These are phyloP conservation scores for Sycophaga agraensis DNA, from an alignment of 1,140 invertebrate species.

Conservation along the genomic window DNA sequence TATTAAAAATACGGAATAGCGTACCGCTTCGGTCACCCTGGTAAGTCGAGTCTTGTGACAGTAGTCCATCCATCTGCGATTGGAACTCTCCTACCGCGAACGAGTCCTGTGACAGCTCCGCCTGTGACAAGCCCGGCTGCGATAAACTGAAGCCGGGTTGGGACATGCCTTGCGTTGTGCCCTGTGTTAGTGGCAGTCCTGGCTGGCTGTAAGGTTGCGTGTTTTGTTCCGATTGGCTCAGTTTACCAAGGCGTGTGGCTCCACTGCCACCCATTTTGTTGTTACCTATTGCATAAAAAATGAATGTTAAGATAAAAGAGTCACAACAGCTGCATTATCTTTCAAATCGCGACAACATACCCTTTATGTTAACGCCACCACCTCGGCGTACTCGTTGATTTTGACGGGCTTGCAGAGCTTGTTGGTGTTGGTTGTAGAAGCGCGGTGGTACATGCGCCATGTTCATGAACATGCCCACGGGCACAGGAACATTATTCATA, in stretches of 20 bases:
- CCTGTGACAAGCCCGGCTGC: constrained; percentile 72
- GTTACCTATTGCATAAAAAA: constrained; percentile 5
- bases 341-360: constrained; percentile 28
- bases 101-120: constrained; percentile 84
- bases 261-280: constrained; percentile 25
- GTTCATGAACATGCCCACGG: constrained; percentile 94
- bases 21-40: constrained; percentile 71
- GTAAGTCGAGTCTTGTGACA: constrained; percentile 94
- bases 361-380: constrained; percentile 30
- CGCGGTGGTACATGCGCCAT: constrained; percentile 86
- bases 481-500: constrained; percentile 80
- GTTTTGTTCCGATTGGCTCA: constrained; percentile 54
- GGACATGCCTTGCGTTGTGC: constrained; percentile 72
- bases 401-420: constrained; percentile 65
- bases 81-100: constrained; percentile 84
- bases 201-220: constrained; percentile 67
- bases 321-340: too few species aligned
- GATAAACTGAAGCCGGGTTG: constrained; percentile 69
- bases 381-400: constrained; percentile 50
- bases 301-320: too few species aligned
- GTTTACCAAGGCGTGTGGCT: constrained; percentile 45
- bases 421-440: constrained; percentile 83
- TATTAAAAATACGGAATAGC: neutral
- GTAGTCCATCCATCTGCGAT: constrained; percentile 89
- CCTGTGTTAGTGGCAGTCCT: constrained; percentile 65